These are phyloP conservation scores for Gallirallus australis DNA, from an alignment of 2,797 vertebrate genomes.

Conservation along the genomic window DNA sequence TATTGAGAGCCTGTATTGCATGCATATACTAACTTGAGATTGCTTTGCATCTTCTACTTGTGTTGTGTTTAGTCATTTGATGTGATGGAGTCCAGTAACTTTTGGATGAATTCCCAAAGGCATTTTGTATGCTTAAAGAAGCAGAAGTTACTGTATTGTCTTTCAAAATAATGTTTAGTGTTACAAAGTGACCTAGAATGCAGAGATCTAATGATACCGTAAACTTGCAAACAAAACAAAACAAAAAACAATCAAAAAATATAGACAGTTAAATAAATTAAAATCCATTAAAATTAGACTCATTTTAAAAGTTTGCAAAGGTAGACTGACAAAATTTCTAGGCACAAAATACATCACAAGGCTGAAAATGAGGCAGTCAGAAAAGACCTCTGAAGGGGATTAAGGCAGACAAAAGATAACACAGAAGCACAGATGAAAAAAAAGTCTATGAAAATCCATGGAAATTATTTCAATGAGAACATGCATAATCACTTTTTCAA, in stretches of 20 bases:
- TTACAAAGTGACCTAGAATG: not conserved
- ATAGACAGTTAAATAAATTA: not conserved
- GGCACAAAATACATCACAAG: not conserved
- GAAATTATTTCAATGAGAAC: not conserved
- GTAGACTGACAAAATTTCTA: not conserved
- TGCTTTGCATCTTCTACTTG: not conserved
- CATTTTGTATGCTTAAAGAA: not conserved
- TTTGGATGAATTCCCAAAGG: not conserved
- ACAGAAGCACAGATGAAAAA: not conserved
- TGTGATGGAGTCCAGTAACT: not conserved
- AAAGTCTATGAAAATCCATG: not conserved
- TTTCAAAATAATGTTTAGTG: not conserved
- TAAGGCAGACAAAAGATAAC: not conserved
- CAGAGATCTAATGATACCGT: not conserved
- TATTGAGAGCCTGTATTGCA: not conserved
- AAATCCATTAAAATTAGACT: not conserved
- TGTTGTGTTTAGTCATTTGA: not conserved
- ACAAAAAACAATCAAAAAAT: accelerated
- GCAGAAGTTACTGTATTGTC: not conserved
- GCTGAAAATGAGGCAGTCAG: not conserved
- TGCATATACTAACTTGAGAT: not conserved
- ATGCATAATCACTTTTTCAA: not conserved
- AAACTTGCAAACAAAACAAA: not conserved
- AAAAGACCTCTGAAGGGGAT: not conserved
- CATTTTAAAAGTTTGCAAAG: not conserved